Base-by-base conservation (phyloP, 2,113 vertebrate genomes). In the Clupea harengus region DNA sequence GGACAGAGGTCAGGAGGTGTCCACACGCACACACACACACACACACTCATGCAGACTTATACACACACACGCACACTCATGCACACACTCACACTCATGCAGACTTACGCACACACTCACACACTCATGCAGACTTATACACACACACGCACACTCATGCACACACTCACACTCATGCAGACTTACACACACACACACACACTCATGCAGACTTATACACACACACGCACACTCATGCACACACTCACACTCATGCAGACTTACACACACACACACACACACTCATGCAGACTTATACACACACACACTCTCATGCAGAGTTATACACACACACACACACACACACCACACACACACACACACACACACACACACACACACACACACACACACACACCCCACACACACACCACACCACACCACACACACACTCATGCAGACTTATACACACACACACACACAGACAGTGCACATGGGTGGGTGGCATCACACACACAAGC, bases 1-100 rank as follows among this genome's bases (percentile, higher is more conserved):
- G 75, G n/a, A 39, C 87, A 57, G 54, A 81, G 85, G 80, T 84
- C 87, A 75, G 25, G 54, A 50, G 82, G 67, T 82, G 46, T 46
- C 39, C 39, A 15, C n/a, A 18, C 50, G 5, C 72, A 72, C 28
- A 32, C 72, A 32, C 28, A 39, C 72, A 78, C 13, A 32, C 8
- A 28, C 64, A 28, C 46, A 0, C 46, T 47, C 46, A 8, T 47
- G 3, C 22, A 22, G 6, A 22, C 57, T 64, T 20, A 64, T 20
- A 64, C 57, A 82, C 87, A 46, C 18, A 2, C 2, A 11, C 17
- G 10, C 22, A 45, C 39, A 47, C 46, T 17, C 44, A 9, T 0
- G 2, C 17, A 64, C 84, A 75, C 82, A 67, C 81, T 45, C n/a
- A 84, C 80, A 25, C 20, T 45, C 84, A 83, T 3, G 25, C 81